Conservation (phyloP, 2,888 invertebrate species). For the Caenorhabditis uteleia region DNA sequence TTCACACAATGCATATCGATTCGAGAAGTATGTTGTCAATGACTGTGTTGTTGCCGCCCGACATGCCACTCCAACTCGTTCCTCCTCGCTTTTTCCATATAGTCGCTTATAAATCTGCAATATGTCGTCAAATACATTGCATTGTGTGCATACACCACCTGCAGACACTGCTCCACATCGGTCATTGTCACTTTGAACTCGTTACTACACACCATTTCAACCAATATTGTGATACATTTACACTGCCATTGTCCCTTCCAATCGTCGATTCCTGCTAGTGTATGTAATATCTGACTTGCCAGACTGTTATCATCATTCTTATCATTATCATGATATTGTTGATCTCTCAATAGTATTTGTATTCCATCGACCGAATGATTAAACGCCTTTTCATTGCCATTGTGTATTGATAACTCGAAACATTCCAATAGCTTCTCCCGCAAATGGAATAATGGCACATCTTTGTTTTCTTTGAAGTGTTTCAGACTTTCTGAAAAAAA, state of each 20-base stretch:
- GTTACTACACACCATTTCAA: slow-evolving; percentile 61
- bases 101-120: slow-evolving; percentile 53
- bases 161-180: slow-evolving; percentile 57
- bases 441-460: slow-evolving; percentile 46
- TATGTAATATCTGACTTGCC: slow-evolving; percentile 39
- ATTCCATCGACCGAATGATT: slow-evolving; percentile 84
- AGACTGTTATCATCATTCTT: slow-evolving; percentile 46
- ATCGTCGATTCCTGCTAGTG: slow-evolving; percentile 57
- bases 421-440: slow-evolving; percentile 82
- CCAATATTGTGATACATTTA: slow-evolving; percentile 62
- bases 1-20: slow-evolving; percentile 52
- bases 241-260: slow-evolving; percentile 61
- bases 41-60: slow-evolving; percentile 65
- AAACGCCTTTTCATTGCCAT: slow-evolving; percentile 84
- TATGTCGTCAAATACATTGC: background rate
- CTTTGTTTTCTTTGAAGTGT: slow-evolving; percentile 42
- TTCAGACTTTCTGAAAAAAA: slow-evolving; percentile 48
- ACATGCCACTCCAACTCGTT: slow-evolving; percentile 57
- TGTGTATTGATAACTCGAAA: slow-evolving; percentile 85
- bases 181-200: slow-evolving; percentile 53
- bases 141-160: slow-evolving; percentile 32
- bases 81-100: slow-evolving; percentile 53
- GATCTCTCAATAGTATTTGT: slow-evolving; percentile 59
- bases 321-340: slow-evolving; percentile 40
- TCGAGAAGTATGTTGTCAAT: slow-evolving; percentile 61